Conservation (phyloP, 2,113 vertebrate genomes). For the Prolemur simus region DNA sequence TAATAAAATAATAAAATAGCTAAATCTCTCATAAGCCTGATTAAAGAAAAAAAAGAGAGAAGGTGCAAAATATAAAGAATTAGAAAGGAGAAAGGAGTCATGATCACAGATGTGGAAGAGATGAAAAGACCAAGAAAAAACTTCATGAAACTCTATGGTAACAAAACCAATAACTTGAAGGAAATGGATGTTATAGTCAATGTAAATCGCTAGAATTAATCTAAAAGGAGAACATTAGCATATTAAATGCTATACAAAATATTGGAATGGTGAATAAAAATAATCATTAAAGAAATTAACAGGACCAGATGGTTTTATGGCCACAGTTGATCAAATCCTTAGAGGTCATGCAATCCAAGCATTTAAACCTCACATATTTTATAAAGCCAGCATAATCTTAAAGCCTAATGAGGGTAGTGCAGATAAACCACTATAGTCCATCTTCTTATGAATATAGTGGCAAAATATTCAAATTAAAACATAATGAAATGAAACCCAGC, state of each 20-base stretch:
- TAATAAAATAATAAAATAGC: background rate
- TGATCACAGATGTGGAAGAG: background rate
- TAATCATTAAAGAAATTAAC: slow-evolving; percentile 42
- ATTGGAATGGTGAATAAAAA: slow-evolving; percentile 23
- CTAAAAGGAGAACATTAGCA: background rate
- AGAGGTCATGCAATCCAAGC: background rate
- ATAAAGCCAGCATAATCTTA: slow-evolving; percentile 25
- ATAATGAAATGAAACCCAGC: background rate
- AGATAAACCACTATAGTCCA: slow-evolving; percentile 5
- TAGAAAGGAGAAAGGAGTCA: background rate
- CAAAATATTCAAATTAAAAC: slow-evolving; percentile 27
- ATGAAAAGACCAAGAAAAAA: background rate
- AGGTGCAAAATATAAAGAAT: background rate
- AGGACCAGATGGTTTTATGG: slow-evolving; percentile 21
- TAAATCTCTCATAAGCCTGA: background rate
- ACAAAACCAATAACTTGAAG: background rate
- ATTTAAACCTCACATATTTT: slow-evolving; percentile 14
- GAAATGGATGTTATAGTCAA: background rate
- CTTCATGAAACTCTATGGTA: background rate
- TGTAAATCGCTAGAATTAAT: background rate
- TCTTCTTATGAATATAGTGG: background rate
- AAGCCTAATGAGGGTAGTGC: background rate
- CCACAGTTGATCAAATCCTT: slow-evolving; percentile 35
- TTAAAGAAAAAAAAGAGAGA: background rate
- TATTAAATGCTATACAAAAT: background rate